A percentile compares a stretch with the other conserved stretches of the same genome.
These are phyloP conservation scores for Xiphias gladius DNA, from an alignment of 2,113 vertebrate genomes.

Conservation along the genomic window DNA sequence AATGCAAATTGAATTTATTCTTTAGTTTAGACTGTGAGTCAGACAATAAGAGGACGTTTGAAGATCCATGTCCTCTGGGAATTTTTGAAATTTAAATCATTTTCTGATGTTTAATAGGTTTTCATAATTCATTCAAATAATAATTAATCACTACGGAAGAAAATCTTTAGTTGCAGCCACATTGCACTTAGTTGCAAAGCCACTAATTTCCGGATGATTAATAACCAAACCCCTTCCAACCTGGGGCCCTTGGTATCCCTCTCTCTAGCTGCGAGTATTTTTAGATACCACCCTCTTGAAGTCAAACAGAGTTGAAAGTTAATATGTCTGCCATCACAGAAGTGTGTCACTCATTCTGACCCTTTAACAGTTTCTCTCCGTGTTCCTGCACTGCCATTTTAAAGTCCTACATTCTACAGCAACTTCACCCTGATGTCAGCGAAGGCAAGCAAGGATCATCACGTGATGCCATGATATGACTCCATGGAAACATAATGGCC, in stretches of 20 bases:
- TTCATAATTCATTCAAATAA: not conserved
- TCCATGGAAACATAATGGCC: not conserved
- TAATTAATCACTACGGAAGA: not conserved
- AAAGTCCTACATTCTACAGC: not conserved
- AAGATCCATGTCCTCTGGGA: not conserved
- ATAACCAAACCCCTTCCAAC: not conserved
- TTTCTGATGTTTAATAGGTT: not conserved
- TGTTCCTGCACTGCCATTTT: constrained; percentile 12
- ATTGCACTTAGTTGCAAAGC: not conserved
- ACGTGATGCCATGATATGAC: not conserved
- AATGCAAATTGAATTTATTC: no score
- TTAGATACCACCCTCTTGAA: constrained; percentile 40
- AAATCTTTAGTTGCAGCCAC: not conserved
- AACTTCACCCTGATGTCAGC: constrained; percentile 15
- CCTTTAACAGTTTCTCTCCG: constrained; percentile 3
- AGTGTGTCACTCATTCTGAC: constrained; percentile 50
- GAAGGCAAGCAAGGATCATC: constrained; percentile 19
- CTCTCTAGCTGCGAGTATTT: constrained; percentile 39
- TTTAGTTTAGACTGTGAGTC: no score
- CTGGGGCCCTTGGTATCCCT: not conserved
- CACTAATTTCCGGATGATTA: not conserved
- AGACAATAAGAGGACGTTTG: not conserved
- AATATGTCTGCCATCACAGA: constrained; percentile 31
- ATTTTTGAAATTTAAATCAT: not conserved
- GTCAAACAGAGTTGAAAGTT: constrained; percentile 52